phyloP scores from a whole-genome alignment of 2,888 invertebrate species.

The Meiosimyza decipiens region DNA sequence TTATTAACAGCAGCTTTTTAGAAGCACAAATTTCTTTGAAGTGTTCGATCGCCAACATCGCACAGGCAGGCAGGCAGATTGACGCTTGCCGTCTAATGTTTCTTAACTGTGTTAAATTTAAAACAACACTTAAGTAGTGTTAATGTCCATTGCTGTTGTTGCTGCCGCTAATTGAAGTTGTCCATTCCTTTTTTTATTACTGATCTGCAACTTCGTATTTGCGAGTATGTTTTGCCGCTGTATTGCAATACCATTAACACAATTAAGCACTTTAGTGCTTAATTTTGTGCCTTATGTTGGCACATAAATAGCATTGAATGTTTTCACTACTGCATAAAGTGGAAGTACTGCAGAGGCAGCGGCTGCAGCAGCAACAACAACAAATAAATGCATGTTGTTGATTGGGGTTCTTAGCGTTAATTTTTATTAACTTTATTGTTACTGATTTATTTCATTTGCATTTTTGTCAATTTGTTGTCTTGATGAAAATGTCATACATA shows the following conservation, averaged over 20 bases:
- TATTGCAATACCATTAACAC: slow-evolving; percentile 2
- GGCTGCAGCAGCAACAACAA: not conserved
- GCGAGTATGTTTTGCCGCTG: not conserved
- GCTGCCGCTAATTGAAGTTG: not conserved
- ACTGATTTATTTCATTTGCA: too few relatives aligned
- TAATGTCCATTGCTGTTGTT: slow-evolving; percentile 36
- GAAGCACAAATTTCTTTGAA: not conserved
- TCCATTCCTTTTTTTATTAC: not conserved
- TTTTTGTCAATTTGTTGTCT: too few relatives aligned
- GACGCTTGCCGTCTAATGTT: not conserved
- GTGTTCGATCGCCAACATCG: not conserved
- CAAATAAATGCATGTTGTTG: not conserved
- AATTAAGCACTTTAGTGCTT: slow-evolving; percentile 17
- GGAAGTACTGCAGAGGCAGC: not conserved
- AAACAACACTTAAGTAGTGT: slow-evolving; percentile 3
- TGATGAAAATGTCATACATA: too few relatives aligned
- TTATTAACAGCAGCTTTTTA: too few relatives aligned
- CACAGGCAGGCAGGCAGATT: not conserved
- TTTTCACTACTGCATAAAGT: not conserved
- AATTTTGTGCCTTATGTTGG: slow-evolving; percentile 2
- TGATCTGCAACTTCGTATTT: too few relatives aligned
- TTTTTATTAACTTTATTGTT: too few relatives aligned
- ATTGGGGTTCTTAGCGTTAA: not conserved
- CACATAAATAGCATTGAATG: slow-evolving; percentile 21
- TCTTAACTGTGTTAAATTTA: not conserved